A percentile compares a stretch with the other conserved stretches of the same genome.
Evolutionary conservation across 2,888 invertebrate genomes (phyloP).

Genomic region (Pogonocherus hispidulus): DNA sequence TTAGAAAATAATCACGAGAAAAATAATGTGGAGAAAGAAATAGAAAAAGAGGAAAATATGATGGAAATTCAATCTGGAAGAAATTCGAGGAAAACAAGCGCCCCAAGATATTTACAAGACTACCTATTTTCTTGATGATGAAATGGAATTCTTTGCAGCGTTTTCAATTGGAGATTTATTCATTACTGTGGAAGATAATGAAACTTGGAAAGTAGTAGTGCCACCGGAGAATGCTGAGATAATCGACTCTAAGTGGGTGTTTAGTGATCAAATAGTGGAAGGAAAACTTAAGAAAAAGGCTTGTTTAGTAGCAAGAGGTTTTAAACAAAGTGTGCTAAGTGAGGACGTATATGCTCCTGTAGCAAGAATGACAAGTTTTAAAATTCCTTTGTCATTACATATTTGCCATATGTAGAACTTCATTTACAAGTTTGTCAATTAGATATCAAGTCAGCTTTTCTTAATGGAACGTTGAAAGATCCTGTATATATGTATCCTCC

Average conservation of each 20-base stretch:
- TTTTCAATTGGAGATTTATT: conserved; percentile 33
- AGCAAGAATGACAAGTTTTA: no score
- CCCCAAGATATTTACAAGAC: no score
- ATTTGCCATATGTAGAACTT: no score
- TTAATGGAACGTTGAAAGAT: no score
- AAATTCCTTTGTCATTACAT: no score
- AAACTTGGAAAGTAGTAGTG: conserved; percentile 41
- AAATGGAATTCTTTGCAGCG: conserved; percentile 25
- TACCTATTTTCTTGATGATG: conserved; percentile 19
- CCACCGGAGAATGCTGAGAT: conserved; percentile 35
- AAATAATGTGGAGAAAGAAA: conserved; percentile 4
- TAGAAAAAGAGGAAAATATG: conserved; percentile 12
- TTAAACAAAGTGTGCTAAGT: conserved; percentile 24
- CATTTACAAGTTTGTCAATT: no score
- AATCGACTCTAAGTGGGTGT: conserved; percentile 48
- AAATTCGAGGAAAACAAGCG: background rate
- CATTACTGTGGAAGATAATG: conserved; percentile 27
- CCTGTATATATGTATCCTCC: no score
- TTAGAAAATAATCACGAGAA: no score
- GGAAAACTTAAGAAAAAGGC: conserved; percentile 38
- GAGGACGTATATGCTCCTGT: no score
- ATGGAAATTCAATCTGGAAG: background rate
- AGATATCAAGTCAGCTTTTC: no score
- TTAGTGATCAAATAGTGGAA: conserved; percentile 36
- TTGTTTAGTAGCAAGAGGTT: conserved; percentile 43